Evolutionary conservation across 2,888 invertebrate genomes (phyloP), one percentile per base, ranked within the genome.

Genomic region (Papilio demoleus): DNA sequence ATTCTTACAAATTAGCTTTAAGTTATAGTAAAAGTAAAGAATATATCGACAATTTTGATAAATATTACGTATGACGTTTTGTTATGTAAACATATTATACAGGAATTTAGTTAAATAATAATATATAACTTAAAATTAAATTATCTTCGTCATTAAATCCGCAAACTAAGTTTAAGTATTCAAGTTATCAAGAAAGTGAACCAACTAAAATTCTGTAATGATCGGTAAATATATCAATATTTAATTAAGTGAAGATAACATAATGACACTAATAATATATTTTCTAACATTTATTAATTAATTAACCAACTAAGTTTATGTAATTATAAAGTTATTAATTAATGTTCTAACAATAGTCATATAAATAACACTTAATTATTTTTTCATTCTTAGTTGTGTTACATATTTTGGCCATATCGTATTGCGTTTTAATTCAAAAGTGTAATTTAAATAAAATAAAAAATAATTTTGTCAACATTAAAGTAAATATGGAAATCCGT

Each of bases 291-390:
- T 76, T 77, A 84, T 86, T 87, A 87, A 81, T 84, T 86, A 87
- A 87, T 83, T 76, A 75, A 65, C 64, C 64, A 76, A 76, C 68
- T 72, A 74, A 77, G 73, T 82, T 83, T 82, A 78, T 75, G 76
- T 81, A 78, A 81, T 79, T 74, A 71, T 70, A 74, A 76, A 73
- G 73, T 80, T 75, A 84, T 86, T 84, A 81, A 84, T 82, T 84
- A 84, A 84, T 85, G 78, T 77, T 76, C 79, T 74, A 68, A 73
- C 76, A 80, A 72, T 73, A 75, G 74, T 73, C 74, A 74, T 85
- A 84, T 87, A 87, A 81, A 88, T 80, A 82, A 75, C 75, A 77
- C 71, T 73, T 77, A 65, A 75, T 75, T 71, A 71, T 72, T 76
- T 73, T 61, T 67, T 17, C 65, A 70, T 73, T 72, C 65, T 78